Percentiles rank a stretch among this genome's conserved stretches.
phyloP scores from a whole-genome alignment of 2,113 vertebrate species.

The Numenius arquata region DNA sequence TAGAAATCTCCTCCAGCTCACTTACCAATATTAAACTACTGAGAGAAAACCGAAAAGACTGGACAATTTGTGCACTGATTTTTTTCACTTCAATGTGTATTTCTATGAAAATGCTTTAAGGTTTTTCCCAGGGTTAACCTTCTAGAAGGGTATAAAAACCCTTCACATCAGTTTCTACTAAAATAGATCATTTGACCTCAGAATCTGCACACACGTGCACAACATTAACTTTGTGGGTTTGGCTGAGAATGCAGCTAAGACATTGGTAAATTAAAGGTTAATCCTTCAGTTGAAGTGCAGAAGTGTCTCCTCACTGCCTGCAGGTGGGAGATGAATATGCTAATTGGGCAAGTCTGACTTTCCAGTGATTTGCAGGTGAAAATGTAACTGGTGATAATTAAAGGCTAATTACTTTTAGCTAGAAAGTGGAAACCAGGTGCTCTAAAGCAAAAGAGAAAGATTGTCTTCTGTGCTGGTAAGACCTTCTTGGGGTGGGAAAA shows the following conservation, averaged over 20 bases:
- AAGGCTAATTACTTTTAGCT: conserved; percentile 72
- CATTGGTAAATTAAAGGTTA: background rate
- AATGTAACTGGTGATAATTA: conserved; percentile 75
- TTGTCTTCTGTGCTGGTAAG: background rate
- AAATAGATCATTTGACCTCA: background rate
- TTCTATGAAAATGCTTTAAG: background rate
- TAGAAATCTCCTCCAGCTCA: background rate
- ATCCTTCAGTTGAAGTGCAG: background rate
- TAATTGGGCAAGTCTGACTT: conserved; percentile 57
- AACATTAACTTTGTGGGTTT: background rate
- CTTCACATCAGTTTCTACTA: background rate
- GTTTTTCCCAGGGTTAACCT: background rate
- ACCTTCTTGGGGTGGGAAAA: fast-evolving
- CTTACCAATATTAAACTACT: background rate
- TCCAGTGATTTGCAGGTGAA: conserved; percentile 67
- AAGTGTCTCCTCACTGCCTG: background rate
- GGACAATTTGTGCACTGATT: background rate
- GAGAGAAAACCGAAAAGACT: background rate
- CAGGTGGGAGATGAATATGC: conserved; percentile 54
- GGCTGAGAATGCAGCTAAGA: background rate
- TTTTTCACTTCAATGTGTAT: background rate
- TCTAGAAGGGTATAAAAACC: background rate
- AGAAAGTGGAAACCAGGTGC: conserved; percentile 64
- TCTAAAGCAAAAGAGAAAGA: conserved; percentile 11
- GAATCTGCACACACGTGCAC: fast-evolving